phyloP scores from a whole-genome alignment of 2,888 invertebrate genomes.

The Agriopis leucophaearia region DNA sequence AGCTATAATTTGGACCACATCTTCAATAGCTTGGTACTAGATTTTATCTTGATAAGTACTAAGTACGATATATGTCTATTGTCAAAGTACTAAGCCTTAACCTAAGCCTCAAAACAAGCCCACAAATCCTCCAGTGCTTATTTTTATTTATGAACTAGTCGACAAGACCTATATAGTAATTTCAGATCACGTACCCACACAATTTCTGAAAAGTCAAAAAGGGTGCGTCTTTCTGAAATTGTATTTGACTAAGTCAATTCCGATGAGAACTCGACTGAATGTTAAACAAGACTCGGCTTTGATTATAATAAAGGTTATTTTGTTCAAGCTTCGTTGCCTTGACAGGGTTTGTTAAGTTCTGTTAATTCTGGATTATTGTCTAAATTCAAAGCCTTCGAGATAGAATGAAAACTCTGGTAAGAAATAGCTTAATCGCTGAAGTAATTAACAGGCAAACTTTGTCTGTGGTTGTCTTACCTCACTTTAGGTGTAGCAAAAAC shows the following conservation, averaged over 20 bases:
- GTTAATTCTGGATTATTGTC: conserved; percentile 27
- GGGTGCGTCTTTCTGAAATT: conserved; percentile 41
- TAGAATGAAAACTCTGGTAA: conserved; percentile 2
- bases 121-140: not conserved
- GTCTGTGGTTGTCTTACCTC: conserved; percentile 1
- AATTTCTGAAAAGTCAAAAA: conserved; percentile 46
- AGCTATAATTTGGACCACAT: too few species aligned
- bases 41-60: not conserved
- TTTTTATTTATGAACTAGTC: conserved; percentile 13
- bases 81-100: not conserved
- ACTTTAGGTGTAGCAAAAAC: not conserved
- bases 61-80: not conserved
- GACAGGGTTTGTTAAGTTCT: conserved; percentile 25
- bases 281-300: conserved; percentile 39
- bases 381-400: conserved; percentile 10
- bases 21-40: too few species aligned
- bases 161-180: conserved; percentile 14
- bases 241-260: conserved; percentile 47
- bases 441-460: not conserved
- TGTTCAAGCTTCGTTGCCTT: conserved; percentile 28
- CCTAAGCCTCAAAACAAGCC: not conserved
- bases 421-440: conserved; percentile 2
- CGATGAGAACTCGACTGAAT: conserved; percentile 40
- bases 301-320: conserved; percentile 40
- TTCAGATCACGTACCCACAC: conserved; percentile 43